Conservation (phyloP, 2,888 invertebrate genomes). For the Perizoma flavofasciatum region DNA sequence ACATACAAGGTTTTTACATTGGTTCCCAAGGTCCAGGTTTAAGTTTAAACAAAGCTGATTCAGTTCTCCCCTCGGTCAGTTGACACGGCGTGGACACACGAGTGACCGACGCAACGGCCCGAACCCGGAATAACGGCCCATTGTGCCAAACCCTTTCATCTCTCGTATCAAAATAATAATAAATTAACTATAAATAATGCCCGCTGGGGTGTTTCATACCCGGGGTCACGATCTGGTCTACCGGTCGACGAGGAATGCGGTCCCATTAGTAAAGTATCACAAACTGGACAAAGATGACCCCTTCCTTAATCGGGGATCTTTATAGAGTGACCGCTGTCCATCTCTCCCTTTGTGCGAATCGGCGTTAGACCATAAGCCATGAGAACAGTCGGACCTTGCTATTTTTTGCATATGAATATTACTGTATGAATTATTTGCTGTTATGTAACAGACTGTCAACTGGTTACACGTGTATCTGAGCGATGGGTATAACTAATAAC, state of each 20-base stretch:
- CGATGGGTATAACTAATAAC: slow-evolving; percentile 7
- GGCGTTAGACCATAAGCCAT: slow-evolving; percentile 81
- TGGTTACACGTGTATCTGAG: slow-evolving; percentile 11
- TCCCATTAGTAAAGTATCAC: slow-evolving; percentile 79
- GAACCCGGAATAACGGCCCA: slow-evolving; percentile 68
- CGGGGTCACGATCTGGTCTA: slow-evolving; percentile 66
- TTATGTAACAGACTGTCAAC: slow-evolving; percentile 32
- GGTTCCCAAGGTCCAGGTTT: slow-evolving; percentile 53
- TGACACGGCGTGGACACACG: slow-evolving; percentile 48
- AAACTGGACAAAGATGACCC: slow-evolving; percentile 59
- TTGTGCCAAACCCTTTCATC: slow-evolving; percentile 76
- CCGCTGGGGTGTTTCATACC: slow-evolving; percentile 46
- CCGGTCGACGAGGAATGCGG: slow-evolving; percentile 77
- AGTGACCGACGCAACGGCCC: slow-evolving; percentile 72
- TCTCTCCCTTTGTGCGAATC: slow-evolving; percentile 55
- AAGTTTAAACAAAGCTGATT: slow-evolving; percentile 47
- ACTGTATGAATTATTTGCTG: slow-evolving; percentile 39
- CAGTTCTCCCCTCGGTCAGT: slow-evolving; percentile 50
- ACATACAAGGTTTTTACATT: slow-evolving; percentile 10
- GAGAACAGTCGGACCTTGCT: slow-evolving; percentile 57
- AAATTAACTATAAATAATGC: slow-evolving; percentile 81
- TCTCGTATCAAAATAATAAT: slow-evolving; percentile 82
- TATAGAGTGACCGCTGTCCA: slow-evolving; percentile 77
- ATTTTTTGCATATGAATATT: slow-evolving; percentile 74
- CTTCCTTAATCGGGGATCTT: slow-evolving; percentile 77